These are phyloP conservation scores for Apostichopus leukothele DNA, from an alignment of 53 echinoderm and acorn worm genomes.

Conservation along the genomic window DNA sequence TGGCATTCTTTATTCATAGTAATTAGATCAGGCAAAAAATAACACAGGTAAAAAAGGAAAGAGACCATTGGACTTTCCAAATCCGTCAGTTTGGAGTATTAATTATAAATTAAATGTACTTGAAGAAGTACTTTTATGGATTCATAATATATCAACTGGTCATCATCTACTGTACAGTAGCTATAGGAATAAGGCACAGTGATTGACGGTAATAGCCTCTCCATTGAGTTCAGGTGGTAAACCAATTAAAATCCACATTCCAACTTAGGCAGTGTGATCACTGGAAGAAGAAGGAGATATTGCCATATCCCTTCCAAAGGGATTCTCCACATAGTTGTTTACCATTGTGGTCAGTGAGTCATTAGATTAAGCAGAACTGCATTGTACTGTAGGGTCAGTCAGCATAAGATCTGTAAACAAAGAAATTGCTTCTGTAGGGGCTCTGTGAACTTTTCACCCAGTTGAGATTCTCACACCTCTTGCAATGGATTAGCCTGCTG, in stretches of 20 bases:
- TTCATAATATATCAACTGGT: too few relatives aligned
- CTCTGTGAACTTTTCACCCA: too few relatives aligned
- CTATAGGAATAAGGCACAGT: background rate
- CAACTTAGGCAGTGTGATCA: background rate
- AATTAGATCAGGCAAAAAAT: too few relatives aligned
- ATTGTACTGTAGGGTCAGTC: background rate
- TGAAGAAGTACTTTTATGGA: too few relatives aligned
- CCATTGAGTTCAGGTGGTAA: background rate
- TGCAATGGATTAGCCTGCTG: background rate
- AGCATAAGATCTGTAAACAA: background rate
- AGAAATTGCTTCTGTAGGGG: background rate
- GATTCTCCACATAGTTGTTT: background rate
- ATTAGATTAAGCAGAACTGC: background rate
- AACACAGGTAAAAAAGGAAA: too few relatives aligned
- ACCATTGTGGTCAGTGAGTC: background rate
- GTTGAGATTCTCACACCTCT: background rate
- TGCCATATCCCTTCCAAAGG: background rate
- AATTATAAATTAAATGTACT: too few relatives aligned
- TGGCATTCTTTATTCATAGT: too few relatives aligned
- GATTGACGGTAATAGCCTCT: background rate
- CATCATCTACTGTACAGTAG: background rate
- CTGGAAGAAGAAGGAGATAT: background rate
- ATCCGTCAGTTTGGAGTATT: too few relatives aligned
- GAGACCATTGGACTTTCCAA: too few relatives aligned
- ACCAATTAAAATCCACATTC: background rate